Evolutionary conservation across 2,888 invertebrate species (phyloP).

Genomic region (Clistopyga incitator): DNA sequence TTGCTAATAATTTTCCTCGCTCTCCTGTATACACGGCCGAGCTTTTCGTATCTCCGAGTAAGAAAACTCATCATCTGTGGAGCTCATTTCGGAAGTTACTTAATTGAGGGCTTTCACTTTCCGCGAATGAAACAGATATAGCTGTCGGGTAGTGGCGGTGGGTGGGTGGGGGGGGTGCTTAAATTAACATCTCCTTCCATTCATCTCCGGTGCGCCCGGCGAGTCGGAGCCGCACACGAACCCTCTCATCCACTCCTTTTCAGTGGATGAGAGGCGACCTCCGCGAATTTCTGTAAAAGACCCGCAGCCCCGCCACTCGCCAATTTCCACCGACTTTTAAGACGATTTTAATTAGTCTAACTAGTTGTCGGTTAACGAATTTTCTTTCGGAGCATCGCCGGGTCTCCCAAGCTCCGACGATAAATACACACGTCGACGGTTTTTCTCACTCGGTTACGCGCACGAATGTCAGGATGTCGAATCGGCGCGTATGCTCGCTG

Average conservation of each 20-base stretch:
- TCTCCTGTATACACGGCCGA: background rate
- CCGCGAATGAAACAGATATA: slow-evolving; percentile 32
- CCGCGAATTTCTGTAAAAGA: slow-evolving; percentile 44
- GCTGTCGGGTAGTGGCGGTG: background rate
- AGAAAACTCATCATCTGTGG: slow-evolving; percentile 63
- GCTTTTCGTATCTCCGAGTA: slow-evolving; percentile 44
- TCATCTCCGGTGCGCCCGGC: slow-evolving; percentile 32
- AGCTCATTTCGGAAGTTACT: slow-evolving; percentile 60
- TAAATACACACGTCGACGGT: background rate
- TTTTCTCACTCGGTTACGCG: background rate
- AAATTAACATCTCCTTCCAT: slow-evolving; percentile 63
- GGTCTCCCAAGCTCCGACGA: background rate
- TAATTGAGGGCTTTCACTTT: slow-evolving; percentile 62
- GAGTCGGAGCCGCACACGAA: slow-evolving; percentile 31
- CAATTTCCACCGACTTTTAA: slow-evolving; percentile 40
- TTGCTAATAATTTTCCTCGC: slow-evolving; percentile 36
- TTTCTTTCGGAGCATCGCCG: background rate
- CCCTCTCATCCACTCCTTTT: slow-evolving; percentile 38
- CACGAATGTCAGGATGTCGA: slow-evolving; percentile 37
- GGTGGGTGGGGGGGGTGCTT: slow-evolving; percentile 53
- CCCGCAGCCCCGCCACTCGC: background rate
- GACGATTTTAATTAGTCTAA: slow-evolving; percentile 62
- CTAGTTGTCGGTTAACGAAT: slow-evolving; percentile 33
- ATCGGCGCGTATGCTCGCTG: slow-evolving; percentile 19
- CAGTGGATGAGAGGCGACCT: slow-evolving; percentile 37